A percentile compares a stretch with the other conserved stretches of the same genome.
Conservation (phyloP, 1,140 invertebrate species). For the Venustaconcha ellipsiformis region DNA sequence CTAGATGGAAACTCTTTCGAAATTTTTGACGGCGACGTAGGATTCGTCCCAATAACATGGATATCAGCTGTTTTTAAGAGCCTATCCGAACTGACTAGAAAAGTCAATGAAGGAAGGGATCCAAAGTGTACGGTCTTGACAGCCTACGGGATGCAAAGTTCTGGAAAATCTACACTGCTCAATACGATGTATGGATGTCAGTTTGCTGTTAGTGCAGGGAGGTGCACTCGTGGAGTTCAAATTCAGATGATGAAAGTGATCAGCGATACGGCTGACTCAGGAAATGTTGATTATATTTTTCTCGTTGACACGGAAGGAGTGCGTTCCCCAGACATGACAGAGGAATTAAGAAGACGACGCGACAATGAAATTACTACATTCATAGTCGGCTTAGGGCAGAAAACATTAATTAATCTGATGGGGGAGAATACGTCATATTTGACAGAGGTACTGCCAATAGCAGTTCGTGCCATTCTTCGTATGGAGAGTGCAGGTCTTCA, state of each 20-base stretch:
- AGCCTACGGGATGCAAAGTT: conserved; percentile 20
- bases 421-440: conserved; percentile 27
- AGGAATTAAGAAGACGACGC: neutral
- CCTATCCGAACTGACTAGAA: neutral
- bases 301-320: conserved; percentile 3
- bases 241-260: conserved; percentile 1
- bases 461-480: conserved; percentile 20
- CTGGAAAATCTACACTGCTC: conserved; percentile 22
- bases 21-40: conserved; percentile 10
- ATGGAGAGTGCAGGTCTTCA: neutral
- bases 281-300: neutral
- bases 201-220: conserved; percentile 4
- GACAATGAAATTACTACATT: conserved; percentile 32
- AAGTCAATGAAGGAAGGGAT: neutral
- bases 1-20: conserved; percentile 2
- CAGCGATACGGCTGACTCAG: too few relatives aligned
- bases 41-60: conserved; percentile 4
- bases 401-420: conserved; percentile 29
- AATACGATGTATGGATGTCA: conserved; percentile 27
- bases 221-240: conserved; percentile 18
- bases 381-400: conserved; percentile 26
- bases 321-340: neutral
- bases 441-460: conserved; percentile 27
- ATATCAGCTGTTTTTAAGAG: neutral
- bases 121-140: conserved; percentile 11